Evolutionary conservation across 2,797 vertebrate genomes (phyloP).

Genomic region (Trachops cirrhosus): DNA sequence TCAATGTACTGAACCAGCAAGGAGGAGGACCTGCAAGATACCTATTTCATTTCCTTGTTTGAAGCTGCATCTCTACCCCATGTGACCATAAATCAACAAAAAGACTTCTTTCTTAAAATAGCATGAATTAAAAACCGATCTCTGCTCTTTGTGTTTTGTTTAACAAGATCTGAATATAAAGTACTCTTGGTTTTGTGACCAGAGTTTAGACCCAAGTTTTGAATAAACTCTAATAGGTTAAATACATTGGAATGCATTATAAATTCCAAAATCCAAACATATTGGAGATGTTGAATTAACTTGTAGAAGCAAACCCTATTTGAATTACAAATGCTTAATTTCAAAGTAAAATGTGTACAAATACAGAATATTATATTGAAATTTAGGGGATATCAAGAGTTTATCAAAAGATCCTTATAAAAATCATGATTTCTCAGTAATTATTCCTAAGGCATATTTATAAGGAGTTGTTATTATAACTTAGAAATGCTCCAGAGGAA

Average conservation of each 20-base stretch:
- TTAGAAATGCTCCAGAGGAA: background rate
- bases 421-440: background rate
- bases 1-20: background rate
- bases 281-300: background rate
- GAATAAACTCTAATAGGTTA: background rate
- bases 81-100: constrained; percentile 15
- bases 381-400: background rate
- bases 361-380: background rate
- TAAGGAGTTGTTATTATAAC: background rate
- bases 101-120: background rate
- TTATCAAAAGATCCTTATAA: background rate
- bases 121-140: background rate
- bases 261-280: background rate
- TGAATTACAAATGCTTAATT: background rate
- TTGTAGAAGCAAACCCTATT: background rate
- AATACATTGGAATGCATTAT: background rate
- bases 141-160: background rate
- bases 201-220: background rate
- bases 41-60: constrained; percentile 26
- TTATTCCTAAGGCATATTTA: background rate
- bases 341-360: background rate
- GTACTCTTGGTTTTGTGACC: background rate
- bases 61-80: background rate
- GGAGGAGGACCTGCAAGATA: background rate
- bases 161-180: background rate